Percentiles rank a stretch among this genome's conserved stretches.
Conservation (phyloP, 2,113 vertebrate genomes). For the Chionis minor region DNA sequence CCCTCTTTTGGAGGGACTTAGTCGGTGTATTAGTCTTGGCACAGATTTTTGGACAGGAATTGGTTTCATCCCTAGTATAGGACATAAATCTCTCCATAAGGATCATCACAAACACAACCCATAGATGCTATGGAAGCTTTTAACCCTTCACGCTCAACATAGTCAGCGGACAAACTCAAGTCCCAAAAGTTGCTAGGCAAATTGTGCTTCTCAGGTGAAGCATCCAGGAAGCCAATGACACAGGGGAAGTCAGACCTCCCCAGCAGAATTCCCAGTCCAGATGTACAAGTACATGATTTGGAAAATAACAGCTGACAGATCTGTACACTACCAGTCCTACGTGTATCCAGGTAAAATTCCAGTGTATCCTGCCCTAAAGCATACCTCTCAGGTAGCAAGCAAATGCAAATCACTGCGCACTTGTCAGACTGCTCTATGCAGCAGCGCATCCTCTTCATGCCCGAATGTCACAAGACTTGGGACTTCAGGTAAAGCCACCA, state of each 20-base stretch:
- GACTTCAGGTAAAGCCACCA: neutral
- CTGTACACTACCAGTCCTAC: too few relatives aligned
- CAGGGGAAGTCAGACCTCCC: neutral
- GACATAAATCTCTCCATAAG: neutral
- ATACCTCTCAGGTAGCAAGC: neutral
- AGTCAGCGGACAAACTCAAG: neutral
- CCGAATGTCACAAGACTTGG: neutral
- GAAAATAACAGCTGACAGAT: neutral
- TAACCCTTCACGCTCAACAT: neutral
- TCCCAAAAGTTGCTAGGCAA: neutral
- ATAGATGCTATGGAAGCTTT: neutral
- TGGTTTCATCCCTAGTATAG: neutral
- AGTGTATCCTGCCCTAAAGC: neutral
- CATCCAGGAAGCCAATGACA: neutral
- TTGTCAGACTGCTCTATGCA: neutral
- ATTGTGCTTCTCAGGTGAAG: neutral
- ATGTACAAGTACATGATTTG: neutral
- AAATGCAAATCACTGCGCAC: neutral
- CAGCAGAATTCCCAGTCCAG: neutral
- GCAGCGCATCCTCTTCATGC: neutral
- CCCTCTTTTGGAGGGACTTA: slow-evolving; percentile 32
- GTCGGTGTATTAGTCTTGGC: neutral
- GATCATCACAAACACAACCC: neutral
- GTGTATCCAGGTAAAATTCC: neutral
- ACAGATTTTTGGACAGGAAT: neutral